Evolutionary conservation across 2,888 invertebrate species (phyloP), one percentile per base, ranked within the genome.

Genomic region (Laothoe populi): DNA sequence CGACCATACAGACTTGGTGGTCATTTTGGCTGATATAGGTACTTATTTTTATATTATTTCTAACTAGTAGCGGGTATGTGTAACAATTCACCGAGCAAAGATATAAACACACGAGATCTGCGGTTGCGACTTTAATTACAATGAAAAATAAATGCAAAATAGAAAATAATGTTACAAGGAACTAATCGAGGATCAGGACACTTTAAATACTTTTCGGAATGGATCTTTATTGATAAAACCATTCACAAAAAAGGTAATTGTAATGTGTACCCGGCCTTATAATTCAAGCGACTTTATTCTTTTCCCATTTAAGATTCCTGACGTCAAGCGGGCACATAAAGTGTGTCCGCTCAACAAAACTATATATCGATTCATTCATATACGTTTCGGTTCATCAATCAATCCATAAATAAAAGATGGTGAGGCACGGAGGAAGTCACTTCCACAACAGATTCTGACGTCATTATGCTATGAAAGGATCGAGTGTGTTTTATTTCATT

Each of bases 331-430:
- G 69, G 65, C 75, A 82, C 78, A 84, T 81, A 88, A 86, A 86
- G 82, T 85, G 81, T 73, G 81, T 84, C 83, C 81, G 79, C 75
- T 76, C 74, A 78, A 81, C 82, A 74, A 83, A 83, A 82, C 81
- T 83, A 86, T 87, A 87, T 87, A 89, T 87, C 87, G 84, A 89
- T 87, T 90, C 88, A 90, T 90, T 90, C 88, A 88, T 86, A 83
- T 83, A 82, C 82, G 83, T 82, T 87, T 83, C 78, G 84, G 80
- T 86, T 81, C 87, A 90, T 90, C 89, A 83, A 89, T 90, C 90
- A 89, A 84, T 81, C 73, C 82, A 91, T 89, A 90, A 87, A 90
- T 90, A 90, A 90, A 89, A 90, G 84, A 90, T 90, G 79, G 74
- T 72, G 75, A 72, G 78, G 68, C 70, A 76, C 77, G 78, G 74